phyloP scores from a whole-genome alignment of 2,113 vertebrate genomes.

The Eudyptes chrysolophus region DNA sequence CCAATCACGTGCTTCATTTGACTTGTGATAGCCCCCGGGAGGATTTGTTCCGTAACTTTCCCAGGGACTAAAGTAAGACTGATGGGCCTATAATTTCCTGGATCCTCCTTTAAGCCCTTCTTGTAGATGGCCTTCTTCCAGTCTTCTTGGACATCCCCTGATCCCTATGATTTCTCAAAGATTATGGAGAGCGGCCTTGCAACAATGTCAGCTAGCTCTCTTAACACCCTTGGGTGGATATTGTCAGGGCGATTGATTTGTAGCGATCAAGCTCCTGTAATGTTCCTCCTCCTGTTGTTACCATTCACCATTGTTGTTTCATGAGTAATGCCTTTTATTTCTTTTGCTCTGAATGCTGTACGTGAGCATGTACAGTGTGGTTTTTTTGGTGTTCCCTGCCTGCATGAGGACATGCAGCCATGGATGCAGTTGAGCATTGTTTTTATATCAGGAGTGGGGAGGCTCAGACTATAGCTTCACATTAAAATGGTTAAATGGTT shows the following conservation, averaged over 20 bases:
- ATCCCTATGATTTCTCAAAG: background rate
- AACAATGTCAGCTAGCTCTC: background rate
- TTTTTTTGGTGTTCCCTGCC: background rate
- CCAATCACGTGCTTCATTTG: background rate
- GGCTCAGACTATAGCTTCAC: background rate
- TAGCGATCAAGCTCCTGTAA: background rate
- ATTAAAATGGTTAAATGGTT: background rate
- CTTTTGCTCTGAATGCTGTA: background rate
- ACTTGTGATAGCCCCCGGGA: background rate
- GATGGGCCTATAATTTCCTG: background rate
- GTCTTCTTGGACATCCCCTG: background rate
- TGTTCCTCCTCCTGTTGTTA: background rate
- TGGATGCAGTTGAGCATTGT: background rate
- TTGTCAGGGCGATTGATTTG: background rate
- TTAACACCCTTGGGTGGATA: background rate
- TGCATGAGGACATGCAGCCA: background rate
- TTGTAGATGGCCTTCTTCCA: background rate
- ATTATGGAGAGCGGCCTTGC: background rate
- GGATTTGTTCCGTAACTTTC: background rate
- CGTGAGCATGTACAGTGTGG: background rate
- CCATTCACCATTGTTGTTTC: background rate
- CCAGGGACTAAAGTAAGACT: background rate
- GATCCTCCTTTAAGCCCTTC: background rate
- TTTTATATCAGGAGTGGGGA: fast-evolving
- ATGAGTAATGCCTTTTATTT: background rate